Evolutionary conservation across 2,113 vertebrate species (phyloP), one percentile per base, ranked within the genome.

Genomic region (Oreochromis tanganicae): DNA sequence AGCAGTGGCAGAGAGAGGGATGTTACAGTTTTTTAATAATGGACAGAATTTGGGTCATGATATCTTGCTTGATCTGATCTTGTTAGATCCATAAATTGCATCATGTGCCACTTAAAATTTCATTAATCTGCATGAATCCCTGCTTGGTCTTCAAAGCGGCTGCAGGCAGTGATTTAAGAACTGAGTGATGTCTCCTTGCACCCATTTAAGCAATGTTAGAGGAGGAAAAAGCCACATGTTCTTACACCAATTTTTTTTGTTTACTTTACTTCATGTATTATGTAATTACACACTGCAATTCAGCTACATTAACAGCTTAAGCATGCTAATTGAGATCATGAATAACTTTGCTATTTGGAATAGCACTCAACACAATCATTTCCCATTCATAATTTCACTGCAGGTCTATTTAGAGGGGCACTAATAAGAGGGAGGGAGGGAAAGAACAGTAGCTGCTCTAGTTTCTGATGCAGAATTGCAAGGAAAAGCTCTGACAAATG

Each of bases 21-120:
- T 94, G 94, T 92, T 92, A 93, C 90, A 59, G 85, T 90, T 95
- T 95, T 95, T 95, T 95, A 95, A 95, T 94, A 94, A 96, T 95
- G 95, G 94, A 93, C 95, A 92, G 92, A 96, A 97, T 96, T 95
- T 96, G 93, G 96, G 96, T 97, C 96, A 96, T 94, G 93, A 95
- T 95, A 95, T 96, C 93, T 94, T 48, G 86, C 93, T 90, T 68
- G n/a, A 41, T 24, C 63, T 68, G 36, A 9, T 68, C 63, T 68
- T 91, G 93, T 93, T 90, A 90, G 93, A 85, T 93, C 96, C 96
- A 97, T 96, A 96, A 96, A 97, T 96, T 96, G 94, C 95, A 57
- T 85, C 13, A 79, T 95, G 96, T 96, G 95, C 96, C 93, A 96
- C 92, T 95, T 96, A 93, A 89, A 90, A 91, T 90, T 94, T 93